Percentiles rank a stretch among this genome's conserved stretches.
Evolutionary conservation across 2,888 invertebrate species (phyloP).

Genomic region (Dasypogon diadema): DNA sequence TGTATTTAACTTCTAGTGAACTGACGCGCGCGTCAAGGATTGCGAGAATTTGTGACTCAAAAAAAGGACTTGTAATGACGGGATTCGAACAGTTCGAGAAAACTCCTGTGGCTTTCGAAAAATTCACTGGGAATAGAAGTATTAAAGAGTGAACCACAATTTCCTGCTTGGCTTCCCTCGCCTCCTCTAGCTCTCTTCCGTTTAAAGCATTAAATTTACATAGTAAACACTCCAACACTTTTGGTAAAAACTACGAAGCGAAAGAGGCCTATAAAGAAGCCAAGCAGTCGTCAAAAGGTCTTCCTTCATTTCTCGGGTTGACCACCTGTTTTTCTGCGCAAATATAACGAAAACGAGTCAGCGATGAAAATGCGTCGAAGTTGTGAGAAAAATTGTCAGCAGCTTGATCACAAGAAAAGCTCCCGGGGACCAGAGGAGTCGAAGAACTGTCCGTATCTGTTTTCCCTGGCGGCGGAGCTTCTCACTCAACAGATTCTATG

Average conservation of each 20-base stretch:
- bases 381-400: constrained; percentile 4
- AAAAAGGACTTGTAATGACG: no score
- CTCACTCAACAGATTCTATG: constrained; percentile 21
- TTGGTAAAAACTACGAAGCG: no score
- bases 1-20: constrained; percentile 10
- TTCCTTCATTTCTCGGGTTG: no score
- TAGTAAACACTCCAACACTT: no score
- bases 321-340: no score
- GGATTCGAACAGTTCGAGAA: no score
- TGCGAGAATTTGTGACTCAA: not conserved
- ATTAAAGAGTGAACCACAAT: not conserved
- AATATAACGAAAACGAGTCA: constrained; percentile 4
- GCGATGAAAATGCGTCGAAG: not conserved
- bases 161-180: not conserved
- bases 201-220: no score
- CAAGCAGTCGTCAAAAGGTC: no score
- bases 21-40: not conserved
- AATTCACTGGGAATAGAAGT: not conserved
- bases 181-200: not conserved
- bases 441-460: constrained; percentile 1
- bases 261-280: no score
- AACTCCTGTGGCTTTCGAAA: not conserved
- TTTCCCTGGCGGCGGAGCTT: constrained; percentile 30
- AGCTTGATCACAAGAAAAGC: constrained; percentile 39
- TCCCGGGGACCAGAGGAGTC: constrained; percentile 19